These are phyloP conservation scores for Petrocephalus zakoni DNA, from an alignment of 2,113 vertebrate species.

Conservation along the genomic window DNA sequence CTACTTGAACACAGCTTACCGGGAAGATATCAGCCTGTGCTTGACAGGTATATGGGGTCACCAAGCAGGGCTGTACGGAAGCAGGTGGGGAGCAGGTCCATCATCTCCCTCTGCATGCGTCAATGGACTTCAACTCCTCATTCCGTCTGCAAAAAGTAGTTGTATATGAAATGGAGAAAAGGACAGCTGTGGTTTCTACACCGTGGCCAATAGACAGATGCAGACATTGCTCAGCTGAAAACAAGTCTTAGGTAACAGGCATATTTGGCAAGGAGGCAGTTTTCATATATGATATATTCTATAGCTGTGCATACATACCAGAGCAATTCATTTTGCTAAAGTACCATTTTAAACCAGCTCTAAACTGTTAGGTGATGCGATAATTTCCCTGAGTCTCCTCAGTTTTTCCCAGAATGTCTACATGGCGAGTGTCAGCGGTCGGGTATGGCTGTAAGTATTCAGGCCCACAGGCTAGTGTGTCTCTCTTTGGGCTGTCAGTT, in stretches of 20 bases:
- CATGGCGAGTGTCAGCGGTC: not conserved
- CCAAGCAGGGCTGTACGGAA: no score
- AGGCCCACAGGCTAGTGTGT: not conserved
- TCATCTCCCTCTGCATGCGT: not conserved
- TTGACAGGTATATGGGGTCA: slow-evolving; percentile 8
- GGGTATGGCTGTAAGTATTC: not conserved
- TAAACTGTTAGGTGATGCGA: not conserved
- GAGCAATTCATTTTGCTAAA: not conserved
- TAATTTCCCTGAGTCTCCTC: not conserved
- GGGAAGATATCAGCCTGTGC: slow-evolving; percentile 9
- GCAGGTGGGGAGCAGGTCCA: not conserved
- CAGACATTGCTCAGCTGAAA: not conserved
- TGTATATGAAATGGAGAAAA: not conserved
- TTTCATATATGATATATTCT: not conserved
- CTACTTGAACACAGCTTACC: not conserved
- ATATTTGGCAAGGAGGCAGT: not conserved
- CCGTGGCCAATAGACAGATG: not conserved
- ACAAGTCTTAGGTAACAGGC: not conserved
- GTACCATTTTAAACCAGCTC: not conserved
- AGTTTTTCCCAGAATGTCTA: not conserved
- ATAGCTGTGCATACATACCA: not conserved
- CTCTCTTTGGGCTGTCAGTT: slow-evolving; percentile 29
- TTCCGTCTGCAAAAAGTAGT: not conserved
- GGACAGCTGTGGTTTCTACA: slow-evolving; percentile 11
- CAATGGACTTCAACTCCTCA: not conserved